These are phyloP conservation scores for Agapostemon virescens DNA, from an alignment of 2,888 invertebrate genomes.

Conservation along the genomic window DNA sequence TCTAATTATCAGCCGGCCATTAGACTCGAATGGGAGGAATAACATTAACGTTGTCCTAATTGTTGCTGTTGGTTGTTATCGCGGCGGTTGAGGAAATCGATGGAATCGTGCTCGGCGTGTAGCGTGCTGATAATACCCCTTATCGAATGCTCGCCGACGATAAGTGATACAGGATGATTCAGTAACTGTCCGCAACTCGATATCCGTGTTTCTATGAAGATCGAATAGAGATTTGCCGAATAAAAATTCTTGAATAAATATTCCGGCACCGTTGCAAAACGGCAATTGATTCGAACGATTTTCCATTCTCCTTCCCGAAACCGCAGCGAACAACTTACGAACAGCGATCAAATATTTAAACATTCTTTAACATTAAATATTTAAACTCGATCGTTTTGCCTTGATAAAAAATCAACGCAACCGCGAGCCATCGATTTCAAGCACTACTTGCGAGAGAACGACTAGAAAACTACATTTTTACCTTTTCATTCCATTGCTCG, in stretches of 20 bases:
- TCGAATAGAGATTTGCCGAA: neutral
- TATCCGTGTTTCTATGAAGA: neutral
- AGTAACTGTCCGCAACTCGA: conserved; percentile 14
- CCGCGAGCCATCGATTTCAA: no score
- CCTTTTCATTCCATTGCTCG: no score
- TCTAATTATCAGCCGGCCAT: neutral
- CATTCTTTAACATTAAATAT: no score
- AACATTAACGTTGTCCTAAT: conserved; percentile 29
- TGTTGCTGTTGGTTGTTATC: conserved; percentile 45
- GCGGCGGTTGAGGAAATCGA: conserved; percentile 31
- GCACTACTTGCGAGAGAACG: no score
- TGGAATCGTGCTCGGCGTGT: conserved; percentile 34
- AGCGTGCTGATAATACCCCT: conserved; percentile 13
- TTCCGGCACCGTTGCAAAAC: neutral
- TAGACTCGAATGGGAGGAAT: conserved; percentile 12
- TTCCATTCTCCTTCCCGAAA: no score
- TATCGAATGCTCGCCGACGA: conserved; percentile 11
- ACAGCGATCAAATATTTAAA: no score
- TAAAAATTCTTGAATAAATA: neutral
- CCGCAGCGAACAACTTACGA: neutral
- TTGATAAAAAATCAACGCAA: no score
- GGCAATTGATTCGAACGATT: neutral
- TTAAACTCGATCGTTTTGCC: no score
- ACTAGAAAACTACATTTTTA: no score
- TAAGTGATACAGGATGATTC: conserved; percentile 31